A percentile compares a stretch with the other conserved stretches of the same genome.
Conservation (phyloP, 2,797 vertebrate species). For the Acomys russatus region DNA sequence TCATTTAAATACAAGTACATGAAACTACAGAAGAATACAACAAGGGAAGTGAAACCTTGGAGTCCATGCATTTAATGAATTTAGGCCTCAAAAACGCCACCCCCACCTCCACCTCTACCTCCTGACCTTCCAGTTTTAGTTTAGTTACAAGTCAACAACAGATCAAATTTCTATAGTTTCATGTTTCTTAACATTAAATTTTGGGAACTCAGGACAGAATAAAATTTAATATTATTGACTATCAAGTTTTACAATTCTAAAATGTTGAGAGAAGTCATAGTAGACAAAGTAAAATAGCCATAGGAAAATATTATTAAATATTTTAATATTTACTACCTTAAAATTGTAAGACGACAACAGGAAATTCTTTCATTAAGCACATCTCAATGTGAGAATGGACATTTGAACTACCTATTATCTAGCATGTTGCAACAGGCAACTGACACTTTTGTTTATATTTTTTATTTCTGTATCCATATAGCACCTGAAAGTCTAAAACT, state of each 20-base stretch:
- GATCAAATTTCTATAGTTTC: neutral
- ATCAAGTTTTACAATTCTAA: neutral
- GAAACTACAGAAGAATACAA: neutral
- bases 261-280: neutral
- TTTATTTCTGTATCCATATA: neutral
- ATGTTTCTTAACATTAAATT: neutral
- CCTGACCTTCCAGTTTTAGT: neutral
- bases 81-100: neutral
- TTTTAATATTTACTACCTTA: neutral
- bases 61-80: neutral
- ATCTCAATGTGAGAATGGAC: neutral
- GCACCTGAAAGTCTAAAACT: neutral
- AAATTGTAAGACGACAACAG: neutral
- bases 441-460: neutral
- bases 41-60: neutral
- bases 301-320: neutral
- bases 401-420: neutral
- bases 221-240: conserved; percentile 34
- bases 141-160: conserved; percentile 7
- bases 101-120: no score
- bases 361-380: neutral
- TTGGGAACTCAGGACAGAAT: conserved; percentile 1
- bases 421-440: neutral
- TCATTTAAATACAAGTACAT: neutral
- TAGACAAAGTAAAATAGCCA: neutral